Conservation (phyloP, 2,797 vertebrate genomes). For the Karalla daura region DNA sequence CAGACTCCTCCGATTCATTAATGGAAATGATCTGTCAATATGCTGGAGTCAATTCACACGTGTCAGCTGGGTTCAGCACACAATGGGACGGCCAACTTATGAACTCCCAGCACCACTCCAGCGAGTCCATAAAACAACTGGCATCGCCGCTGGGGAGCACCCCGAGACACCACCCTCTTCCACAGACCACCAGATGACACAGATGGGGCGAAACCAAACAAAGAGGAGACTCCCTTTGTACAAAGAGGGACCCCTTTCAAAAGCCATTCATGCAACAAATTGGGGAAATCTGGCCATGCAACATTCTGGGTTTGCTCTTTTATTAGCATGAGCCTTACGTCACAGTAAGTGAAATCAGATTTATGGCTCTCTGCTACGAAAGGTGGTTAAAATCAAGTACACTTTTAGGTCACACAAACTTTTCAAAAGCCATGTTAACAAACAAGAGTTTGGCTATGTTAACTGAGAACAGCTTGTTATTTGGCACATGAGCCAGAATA, state of each 20-base stretch:
- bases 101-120: slow-evolving; percentile 93
- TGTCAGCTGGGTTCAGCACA: slow-evolving; percentile 93
- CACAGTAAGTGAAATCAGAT: slow-evolving; percentile 85
- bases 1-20: slow-evolving; percentile 93
- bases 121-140: slow-evolving; percentile 98
- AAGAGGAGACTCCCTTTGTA: slow-evolving; percentile 91
- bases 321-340: slow-evolving; percentile 80
- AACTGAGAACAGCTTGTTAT: slow-evolving; percentile 41
- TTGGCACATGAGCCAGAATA: slow-evolving; percentile 13
- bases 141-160: slow-evolving; percentile 89
- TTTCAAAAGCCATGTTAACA: slow-evolving; percentile 47
- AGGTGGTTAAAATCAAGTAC: slow-evolving; percentile 56
- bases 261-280: slow-evolving; percentile 94
- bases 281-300: slow-evolving; percentile 88
- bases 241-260: slow-evolving; percentile 88
- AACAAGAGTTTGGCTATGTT: slow-evolving; percentile 44
- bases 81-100: slow-evolving; percentile 94
- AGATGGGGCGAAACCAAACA: slow-evolving; percentile 95
- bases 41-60: slow-evolving; percentile 92
- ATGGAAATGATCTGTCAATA: slow-evolving; percentile 98
- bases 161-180: slow-evolving; percentile 87
- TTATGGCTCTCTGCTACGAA: slow-evolving; percentile 73
- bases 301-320: slow-evolving; percentile 86
- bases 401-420: slow-evolving; percentile 37
- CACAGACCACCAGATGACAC: slow-evolving; percentile 97